Conservation (phyloP, 2,888 invertebrate genomes). For the Aleiodes leptofemur region DNA sequence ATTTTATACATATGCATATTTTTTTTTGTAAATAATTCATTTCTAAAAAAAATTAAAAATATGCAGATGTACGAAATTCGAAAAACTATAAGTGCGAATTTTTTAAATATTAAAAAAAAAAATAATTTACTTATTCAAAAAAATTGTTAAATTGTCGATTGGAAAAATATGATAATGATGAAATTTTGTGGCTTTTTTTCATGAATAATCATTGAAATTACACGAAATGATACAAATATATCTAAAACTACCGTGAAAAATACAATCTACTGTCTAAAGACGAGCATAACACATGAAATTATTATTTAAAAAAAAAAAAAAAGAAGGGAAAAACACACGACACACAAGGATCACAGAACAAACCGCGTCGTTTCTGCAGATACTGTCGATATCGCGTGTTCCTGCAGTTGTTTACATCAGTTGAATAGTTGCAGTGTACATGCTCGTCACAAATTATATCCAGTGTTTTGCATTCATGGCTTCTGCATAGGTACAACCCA, state of each 20-base stretch:
- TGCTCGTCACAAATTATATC: slow-evolving; percentile 79
- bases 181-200: slow-evolving; percentile 29
- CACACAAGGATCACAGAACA: slow-evolving; percentile 71
- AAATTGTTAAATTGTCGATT: too few relatives aligned
- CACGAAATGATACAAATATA: slow-evolving; percentile 12
- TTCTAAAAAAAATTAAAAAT: too few relatives aligned
- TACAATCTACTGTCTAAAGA: slow-evolving; percentile 29
- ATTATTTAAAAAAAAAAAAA: slow-evolving; percentile 10
- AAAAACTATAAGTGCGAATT: too few relatives aligned
- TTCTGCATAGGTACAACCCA: slow-evolving; percentile 78
- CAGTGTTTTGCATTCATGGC: slow-evolving; percentile 79
- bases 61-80: too few relatives aligned
- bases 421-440: slow-evolving; percentile 80
- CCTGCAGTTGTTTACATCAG: slow-evolving; percentile 81
- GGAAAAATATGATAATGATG: not conserved
- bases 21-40: too few relatives aligned
- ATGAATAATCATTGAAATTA: not conserved
- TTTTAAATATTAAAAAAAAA: too few relatives aligned
- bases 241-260: slow-evolving; percentile 35
- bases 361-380: slow-evolving; percentile 72
- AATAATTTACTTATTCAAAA: too few relatives aligned
- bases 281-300: slow-evolving; percentile 39
- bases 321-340: slow-evolving; percentile 39
- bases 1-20: too few relatives aligned
- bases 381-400: slow-evolving; percentile 75